Evolutionary conservation across 2,888 invertebrate species (phyloP), one percentile per base, ranked within the genome.

Genomic region (Cosmia pyralina): DNA sequence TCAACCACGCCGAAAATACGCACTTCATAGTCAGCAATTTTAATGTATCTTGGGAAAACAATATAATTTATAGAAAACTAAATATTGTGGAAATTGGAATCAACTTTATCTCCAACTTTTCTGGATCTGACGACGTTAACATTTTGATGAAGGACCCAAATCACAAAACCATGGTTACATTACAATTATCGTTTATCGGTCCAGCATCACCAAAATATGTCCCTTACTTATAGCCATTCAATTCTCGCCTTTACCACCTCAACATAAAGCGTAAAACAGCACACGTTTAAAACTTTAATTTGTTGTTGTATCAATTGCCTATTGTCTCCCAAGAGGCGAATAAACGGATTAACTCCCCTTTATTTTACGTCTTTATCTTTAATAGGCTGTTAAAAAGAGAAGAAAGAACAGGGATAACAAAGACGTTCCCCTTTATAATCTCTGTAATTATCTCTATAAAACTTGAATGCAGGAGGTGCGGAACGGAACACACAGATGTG

Each of bases 401-500:
- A 70, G 77, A 76, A 81, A 79, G 77, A 87, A 74, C 67, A 34
- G 15, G 67, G 55, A 77, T 69, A 85, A 82, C 75, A 82, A 79
- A 81, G 78, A 79, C 76, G 66, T 75, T 75, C 64, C 59, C 79
- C 57, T 80, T 80, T 82, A 84, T 86, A 84, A 86, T 85, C 80
- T 82, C 67, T 80, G 74, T 86, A 86, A 87, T 86, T 84, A 82
- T 86, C 70, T 80, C 75, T 75, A 80, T 87, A 84, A 84, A 87
- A 82, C 72, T 85, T 79, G 74, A 76, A 83, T 87, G 87, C 87
- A 88, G 79, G 53, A 87, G 87, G 87, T 81, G 74, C 88, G 88
- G 88, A 86, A 83, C 88, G 88, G 88, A 87, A 85, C 77, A 76
- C 87, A 72, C 88, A 88, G 88, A 87, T 87, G 87, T 82, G 79